Base-by-base conservation (phyloP, 2,888 invertebrate genomes). In the Drosophila meridionalis region DNA sequence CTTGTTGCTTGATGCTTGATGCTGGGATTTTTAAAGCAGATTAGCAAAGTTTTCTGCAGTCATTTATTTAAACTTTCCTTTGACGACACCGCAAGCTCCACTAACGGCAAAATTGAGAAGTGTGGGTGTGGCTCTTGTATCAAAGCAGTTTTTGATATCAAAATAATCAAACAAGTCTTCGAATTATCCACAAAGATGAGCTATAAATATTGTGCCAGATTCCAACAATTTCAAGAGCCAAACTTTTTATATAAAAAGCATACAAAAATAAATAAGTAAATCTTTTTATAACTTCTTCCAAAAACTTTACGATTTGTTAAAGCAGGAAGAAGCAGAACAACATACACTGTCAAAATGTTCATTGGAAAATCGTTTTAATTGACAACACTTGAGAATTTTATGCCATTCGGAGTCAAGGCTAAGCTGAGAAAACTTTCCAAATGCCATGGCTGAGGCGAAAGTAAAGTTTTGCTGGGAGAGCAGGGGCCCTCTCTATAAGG, bases 1-100 rank as follows among this genome's bases (percentile, higher is more conserved):
- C 71, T 66, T 73, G 58, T 57, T 53, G 45, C 45, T 14, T 59
- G 62, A 74, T 62, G 59, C 48, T 66, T 30, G 58, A 50, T 64
- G 68, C 38, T 64, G 68, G 74, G 53, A 66, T 82, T 73, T 83
- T 75, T 80, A 73, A 73, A 74, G 83, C 69, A 90, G 90, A 86
- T 86, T 90, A 86, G 73, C 73, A 90, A 90, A 83, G 83, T 88
- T 85, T 84, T 65, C 56, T 58, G 60, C 77, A 77, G 70, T 87
- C 86, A 80, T 87, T 85, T 82, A 90, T 89, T 77, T 80, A 80
- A 85, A 85, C 77, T 88, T 85, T 87, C 32, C 64, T 59, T 65
- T 72, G 68, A 64, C 42, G 70, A 50, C 30, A 56, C 69, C 69
- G 30, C 70, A 59, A 64, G 70, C 60, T n/a, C 62, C 62, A 57